Evolutionary conservation across 2,113 vertebrate genomes (phyloP).

Genomic region (Phocoena phocoena): DNA sequence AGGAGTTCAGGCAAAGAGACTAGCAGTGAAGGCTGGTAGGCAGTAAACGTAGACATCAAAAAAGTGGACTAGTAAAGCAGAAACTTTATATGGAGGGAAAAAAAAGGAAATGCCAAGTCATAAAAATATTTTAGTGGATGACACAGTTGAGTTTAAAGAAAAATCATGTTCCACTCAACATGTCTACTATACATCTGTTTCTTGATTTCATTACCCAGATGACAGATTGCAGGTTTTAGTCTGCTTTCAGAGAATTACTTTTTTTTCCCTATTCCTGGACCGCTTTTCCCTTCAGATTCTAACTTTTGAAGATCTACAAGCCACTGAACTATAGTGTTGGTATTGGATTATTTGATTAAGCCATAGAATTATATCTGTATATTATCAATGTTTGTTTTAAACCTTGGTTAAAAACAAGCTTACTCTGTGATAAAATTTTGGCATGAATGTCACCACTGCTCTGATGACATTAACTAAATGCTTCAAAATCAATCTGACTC

Average conservation of each 20-base stretch:
- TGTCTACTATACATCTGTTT: background rate
- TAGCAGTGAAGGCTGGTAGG: background rate
- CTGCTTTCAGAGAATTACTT: background rate
- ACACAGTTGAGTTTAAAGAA: background rate
- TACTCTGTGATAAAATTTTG: background rate
- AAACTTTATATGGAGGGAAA: too few relatives aligned
- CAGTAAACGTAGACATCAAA: background rate
- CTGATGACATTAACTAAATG: conserved; percentile 8
- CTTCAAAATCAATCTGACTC: conserved; percentile 29
- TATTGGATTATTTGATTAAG: background rate
- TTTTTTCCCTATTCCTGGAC: background rate
- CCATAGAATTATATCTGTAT: background rate
- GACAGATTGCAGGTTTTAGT: background rate
- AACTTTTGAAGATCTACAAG: background rate
- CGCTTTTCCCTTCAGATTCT: background rate
- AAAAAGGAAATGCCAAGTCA: background rate
- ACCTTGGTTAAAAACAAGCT: background rate
- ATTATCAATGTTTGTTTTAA: conserved; percentile 32
- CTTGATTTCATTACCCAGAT: background rate
- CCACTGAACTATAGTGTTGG: background rate
- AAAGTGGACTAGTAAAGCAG: background rate
- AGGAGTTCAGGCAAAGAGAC: background rate
- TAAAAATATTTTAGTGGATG: background rate
- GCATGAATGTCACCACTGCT: background rate
- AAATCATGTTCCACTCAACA: background rate